These are phyloP conservation scores for Epistrophe grossulariae DNA, from an alignment of 2,888 invertebrate genomes.

Conservation along the genomic window DNA sequence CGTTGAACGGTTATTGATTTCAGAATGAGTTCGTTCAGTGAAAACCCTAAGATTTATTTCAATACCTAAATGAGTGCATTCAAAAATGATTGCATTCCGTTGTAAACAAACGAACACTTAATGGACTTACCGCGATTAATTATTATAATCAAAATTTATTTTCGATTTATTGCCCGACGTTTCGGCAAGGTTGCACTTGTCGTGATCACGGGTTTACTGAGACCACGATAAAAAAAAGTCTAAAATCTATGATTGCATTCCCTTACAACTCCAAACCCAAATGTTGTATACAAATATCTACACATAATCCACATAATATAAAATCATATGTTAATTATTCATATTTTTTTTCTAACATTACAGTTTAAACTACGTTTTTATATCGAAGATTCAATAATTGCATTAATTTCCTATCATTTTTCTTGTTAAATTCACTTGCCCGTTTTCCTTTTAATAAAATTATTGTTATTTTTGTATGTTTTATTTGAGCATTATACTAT, in stretches of 20 bases:
- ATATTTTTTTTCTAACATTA: constrained; percentile 54
- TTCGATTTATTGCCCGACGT: too few relatives aligned
- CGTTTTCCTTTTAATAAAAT: constrained; percentile 20
- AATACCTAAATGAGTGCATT: too few relatives aligned
- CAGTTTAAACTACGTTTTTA: constrained; percentile 63
- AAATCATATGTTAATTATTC: constrained; percentile 43
- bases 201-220: too few relatives aligned
- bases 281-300: neutral
- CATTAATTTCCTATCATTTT: constrained; percentile 63
- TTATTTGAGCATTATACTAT: constrained; percentile 66
- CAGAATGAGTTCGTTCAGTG: neutral
- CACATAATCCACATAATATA: constrained; percentile 38
- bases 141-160: too few relatives aligned
- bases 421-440: constrained; percentile 28
- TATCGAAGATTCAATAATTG: constrained; percentile 64
- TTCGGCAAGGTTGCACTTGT: too few relatives aligned
- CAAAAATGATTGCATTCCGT: neutral
- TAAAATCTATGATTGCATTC: neutral
- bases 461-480: neutral
- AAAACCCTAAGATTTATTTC: neutral
- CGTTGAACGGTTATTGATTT: too few relatives aligned
- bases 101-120: too few relatives aligned
- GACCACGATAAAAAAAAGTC: too few relatives aligned
- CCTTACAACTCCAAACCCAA: neutral
- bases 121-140: too few relatives aligned